These are phyloP conservation scores for Cerceris rybyensis DNA, from an alignment of 2,888 invertebrate genomes.

Conservation along the genomic window DNA sequence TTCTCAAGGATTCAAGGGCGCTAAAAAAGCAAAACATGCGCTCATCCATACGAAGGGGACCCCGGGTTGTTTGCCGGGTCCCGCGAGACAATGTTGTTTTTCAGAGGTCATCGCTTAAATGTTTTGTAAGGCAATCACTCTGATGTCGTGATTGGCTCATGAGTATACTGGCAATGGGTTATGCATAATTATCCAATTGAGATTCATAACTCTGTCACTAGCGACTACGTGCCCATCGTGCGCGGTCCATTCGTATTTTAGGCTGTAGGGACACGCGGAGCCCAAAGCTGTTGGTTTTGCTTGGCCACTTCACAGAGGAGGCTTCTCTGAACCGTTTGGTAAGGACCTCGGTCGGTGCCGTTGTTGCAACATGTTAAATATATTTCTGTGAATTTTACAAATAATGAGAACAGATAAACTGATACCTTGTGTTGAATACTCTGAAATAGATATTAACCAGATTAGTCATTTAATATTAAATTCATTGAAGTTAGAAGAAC, in stretches of 20 bases:
- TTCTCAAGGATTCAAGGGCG: conserved; percentile 35
- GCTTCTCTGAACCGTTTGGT: conserved; percentile 25
- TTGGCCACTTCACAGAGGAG: conserved; percentile 23
- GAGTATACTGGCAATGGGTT: conserved; percentile 75
- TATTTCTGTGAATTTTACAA: not conserved
- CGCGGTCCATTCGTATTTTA: conserved; percentile 78
- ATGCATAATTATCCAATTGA: conserved; percentile 81
- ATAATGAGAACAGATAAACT: not conserved
- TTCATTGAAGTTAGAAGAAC: too few relatives aligned
- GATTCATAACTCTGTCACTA: conserved; percentile 79
- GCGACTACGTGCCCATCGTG: conserved; percentile 71
- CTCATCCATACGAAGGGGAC: conserved; percentile 4
- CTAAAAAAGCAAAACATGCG: conserved; percentile 3
- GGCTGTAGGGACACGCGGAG: conserved; percentile 69
- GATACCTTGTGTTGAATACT: too few relatives aligned
- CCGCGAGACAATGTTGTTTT: conserved; percentile 56
- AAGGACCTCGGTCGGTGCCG: conserved; percentile 15
- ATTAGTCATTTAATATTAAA: too few relatives aligned
- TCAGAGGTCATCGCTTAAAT: conserved; percentile 67
- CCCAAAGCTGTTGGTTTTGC: conserved; percentile 40
- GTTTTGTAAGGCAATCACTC: conserved; percentile 68
- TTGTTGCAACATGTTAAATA: not conserved
- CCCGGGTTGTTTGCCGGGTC: conserved; percentile 26
- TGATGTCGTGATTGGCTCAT: conserved; percentile 72
- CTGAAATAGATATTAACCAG: too few relatives aligned